Base-by-base conservation (phyloP, 1,140 invertebrate genomes). In the Brachionus rubens region DNA sequence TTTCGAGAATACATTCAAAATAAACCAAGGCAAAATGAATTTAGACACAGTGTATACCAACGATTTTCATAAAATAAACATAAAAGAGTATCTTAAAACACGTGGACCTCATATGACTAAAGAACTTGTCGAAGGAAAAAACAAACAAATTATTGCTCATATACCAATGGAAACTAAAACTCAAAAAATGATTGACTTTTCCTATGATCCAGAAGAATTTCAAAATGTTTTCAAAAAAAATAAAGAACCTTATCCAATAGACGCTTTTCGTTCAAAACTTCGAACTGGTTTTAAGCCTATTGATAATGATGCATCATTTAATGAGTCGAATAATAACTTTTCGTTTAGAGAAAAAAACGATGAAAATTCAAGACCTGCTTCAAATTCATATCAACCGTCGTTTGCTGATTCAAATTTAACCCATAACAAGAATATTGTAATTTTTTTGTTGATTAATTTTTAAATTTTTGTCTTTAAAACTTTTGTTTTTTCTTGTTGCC, bases 31-130 rank as follows among this genome's bases (percentile, higher is more conserved):
- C 0, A 6, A 16, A 72, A 72, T 72, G 68, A 72, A 72, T 40
- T 54, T 72, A 33, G 46, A 72, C 24, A 72, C 68, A 24, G 68
- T 72, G 3, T 72, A 72, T 54, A 72, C 43, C 19, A 72, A 72
- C 24, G 68, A 72, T 72, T 72, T 72, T 54, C 28, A 72, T 33
- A 72, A 72, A 24, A 28, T 48, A 1, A 54, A 48, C 19, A 28
- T 72, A 21, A 72, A 72, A 54, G 46, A 48, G 21, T 54, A 36
- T 33, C 26, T 72, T 16, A 72, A 50, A 21, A 21, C 48, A 28
- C 43, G 68, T 9, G 50, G 50, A 48, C 46, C 50, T 36, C 40
- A 9, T 10, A 54, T 50, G 68, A 50, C 68, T n/a, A 48, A 72
- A 40, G 36, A 50, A 40, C 19, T 48, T 21, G 50, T 54, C 2